Base-by-base conservation (phyloP, 2,888 invertebrate species). In the Netelia virgata region DNA sequence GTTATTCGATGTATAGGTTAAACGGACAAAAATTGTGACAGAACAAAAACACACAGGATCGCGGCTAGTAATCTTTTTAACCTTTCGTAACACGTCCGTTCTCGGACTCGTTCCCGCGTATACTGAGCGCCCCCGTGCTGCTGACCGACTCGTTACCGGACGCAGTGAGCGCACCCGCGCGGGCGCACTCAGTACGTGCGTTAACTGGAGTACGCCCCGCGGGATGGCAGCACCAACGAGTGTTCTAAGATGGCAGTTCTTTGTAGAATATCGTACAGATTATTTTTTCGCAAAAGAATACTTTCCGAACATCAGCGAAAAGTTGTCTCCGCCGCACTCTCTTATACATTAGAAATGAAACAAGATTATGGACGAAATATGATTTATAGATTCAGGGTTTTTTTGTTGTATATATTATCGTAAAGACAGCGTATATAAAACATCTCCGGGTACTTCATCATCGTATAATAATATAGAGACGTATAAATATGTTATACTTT, bases 401-500 rank as follows among this genome's bases (percentile, higher is more conserved):
- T 55, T 61, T 86, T 84, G n/a, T 84, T 90, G 88, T 90, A 90
- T 91, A 92, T 91, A 91, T 92, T 91, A 91, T 90, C 87, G 89
- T 89, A 90, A 91, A 91, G 91, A 91, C 91, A 91, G 88, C 88
- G 88, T 89, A 90, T 92, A 92, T 92, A 92, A 92, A 92, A 92
- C 88, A 89, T 92, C 86, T 89, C 85, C 88, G 89, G 87, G 83
- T 89, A 80, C 78, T 86, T 85, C 86, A 73, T 84, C 81, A 85
- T 87, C 87, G 86, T 90, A 86, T 88, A 89, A 90, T 90, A 87
- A 88, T 88, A 88, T 87, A 89, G 84, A 89, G 85, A 88, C 87
- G 86, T 89, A 90, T 88, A 91, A 89, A 90, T 89, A 88, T 87
- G 77, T 88, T 87, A 76, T 86, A 87, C 75, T 84, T 88, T 88